Percentiles rank a stretch among this genome's conserved stretches.
phyloP scores from a whole-genome alignment of 2,888 invertebrate genomes.

The Pogonocherus hispidulus region DNA sequence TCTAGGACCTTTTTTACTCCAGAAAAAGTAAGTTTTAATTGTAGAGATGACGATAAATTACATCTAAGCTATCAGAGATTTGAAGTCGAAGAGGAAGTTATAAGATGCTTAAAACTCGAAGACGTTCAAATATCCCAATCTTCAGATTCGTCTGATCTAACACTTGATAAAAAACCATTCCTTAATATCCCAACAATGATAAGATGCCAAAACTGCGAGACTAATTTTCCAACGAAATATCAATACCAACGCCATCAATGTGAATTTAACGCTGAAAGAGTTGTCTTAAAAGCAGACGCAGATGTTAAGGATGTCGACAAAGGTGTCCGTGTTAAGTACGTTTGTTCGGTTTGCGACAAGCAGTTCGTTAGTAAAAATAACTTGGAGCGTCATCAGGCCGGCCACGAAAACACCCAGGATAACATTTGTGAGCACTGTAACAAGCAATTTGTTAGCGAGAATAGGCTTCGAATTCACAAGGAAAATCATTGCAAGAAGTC shows the following conservation, averaged over 20 bases:
- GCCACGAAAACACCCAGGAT: slow-evolving; percentile 63
- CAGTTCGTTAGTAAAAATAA: slow-evolving; percentile 67
- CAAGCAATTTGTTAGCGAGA: slow-evolving; percentile 68
- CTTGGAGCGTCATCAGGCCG: slow-evolving; percentile 64
- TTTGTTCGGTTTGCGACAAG: slow-evolving; percentile 65
- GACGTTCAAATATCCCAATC: slow-evolving; percentile 17
- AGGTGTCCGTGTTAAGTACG: slow-evolving; percentile 62
- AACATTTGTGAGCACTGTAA: slow-evolving; percentile 67
- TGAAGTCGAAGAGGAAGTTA: slow-evolving; percentile 31
- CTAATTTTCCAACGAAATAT: slow-evolving; percentile 68
- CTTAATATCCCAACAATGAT: slow-evolving; percentile 62
- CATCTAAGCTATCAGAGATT: slow-evolving; percentile 38
- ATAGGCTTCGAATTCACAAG: slow-evolving; percentile 66
- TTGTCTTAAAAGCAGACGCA: slow-evolving; percentile 64
- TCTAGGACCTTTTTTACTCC: slow-evolving; percentile 55
- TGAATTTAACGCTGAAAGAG: slow-evolving; percentile 67
- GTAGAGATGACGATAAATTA: slow-evolving; percentile 34
- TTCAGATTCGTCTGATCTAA: slow-evolving; percentile 11
- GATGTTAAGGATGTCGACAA: slow-evolving; percentile 63
- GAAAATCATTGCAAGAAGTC: slow-evolving; percentile 69
- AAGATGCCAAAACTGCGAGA: slow-evolving; percentile 68
- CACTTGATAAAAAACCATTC: slow-evolving; percentile 21
- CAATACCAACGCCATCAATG: slow-evolving; percentile 68
- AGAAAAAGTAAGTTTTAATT: slow-evolving; percentile 49
- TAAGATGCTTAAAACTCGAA: slow-evolving; percentile 41